These are phyloP conservation scores for Ctenosaura bakeri DNA, from an alignment of 2,797 vertebrate genomes.

Conservation along the genomic window DNA sequence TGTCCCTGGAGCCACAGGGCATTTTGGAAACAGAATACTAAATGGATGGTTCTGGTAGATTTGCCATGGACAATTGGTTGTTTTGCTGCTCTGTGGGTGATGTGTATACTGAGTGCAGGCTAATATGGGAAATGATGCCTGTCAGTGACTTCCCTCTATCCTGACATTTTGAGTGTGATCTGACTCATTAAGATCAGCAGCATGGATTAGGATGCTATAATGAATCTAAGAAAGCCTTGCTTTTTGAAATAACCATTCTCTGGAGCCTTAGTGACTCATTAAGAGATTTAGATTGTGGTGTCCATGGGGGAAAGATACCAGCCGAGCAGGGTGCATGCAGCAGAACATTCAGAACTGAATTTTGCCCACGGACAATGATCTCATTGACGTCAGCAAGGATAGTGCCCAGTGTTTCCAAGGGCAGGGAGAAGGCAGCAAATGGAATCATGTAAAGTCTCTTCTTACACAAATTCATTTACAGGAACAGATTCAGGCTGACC, in stretches of 20 bases:
- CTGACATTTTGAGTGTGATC: not conserved
- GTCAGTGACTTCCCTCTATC: not conserved
- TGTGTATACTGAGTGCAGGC: not conserved
- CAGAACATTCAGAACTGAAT: not conserved
- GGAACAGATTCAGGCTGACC: not conserved
- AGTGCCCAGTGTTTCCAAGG: not conserved
- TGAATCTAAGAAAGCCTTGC: conserved; percentile 2
- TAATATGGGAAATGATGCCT: not conserved
- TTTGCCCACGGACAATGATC: not conserved
- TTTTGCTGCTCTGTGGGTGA: conserved; percentile 23
- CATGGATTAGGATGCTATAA: not conserved
- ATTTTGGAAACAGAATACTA: conserved; percentile 43
- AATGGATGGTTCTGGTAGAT: conserved; percentile 19
- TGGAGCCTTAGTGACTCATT: not conserved
- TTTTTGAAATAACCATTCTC: conserved; percentile 7
- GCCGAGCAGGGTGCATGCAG: not conserved
- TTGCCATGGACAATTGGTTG: conserved; percentile 45
- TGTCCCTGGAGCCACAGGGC: conserved; percentile 20
- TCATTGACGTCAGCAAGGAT: not conserved
- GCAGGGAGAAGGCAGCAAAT: not conserved
- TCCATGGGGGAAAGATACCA: not conserved
- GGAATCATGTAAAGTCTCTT: not conserved
- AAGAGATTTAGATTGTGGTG: not conserved
- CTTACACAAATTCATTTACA: not conserved
- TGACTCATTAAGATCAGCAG: conserved; percentile 4